A percentile compares a stretch with the other conserved stretches of the same genome.
These are phyloP conservation scores for Notolabrus celidotus DNA, from an alignment of 2,797 vertebrate species.

Conservation along the genomic window DNA sequence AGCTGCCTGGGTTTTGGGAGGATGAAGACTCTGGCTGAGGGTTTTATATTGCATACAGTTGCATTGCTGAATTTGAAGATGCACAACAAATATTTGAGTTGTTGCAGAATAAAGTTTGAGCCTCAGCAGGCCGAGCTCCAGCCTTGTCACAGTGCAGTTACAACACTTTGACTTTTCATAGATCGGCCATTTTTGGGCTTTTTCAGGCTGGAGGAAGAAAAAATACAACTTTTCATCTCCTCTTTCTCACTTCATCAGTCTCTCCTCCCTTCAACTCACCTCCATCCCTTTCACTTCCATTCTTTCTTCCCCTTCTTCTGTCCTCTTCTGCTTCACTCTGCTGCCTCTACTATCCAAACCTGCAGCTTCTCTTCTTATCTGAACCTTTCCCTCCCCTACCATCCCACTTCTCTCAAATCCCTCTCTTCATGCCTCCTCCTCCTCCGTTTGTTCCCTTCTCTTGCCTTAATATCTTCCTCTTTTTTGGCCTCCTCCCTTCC, in stretches of 20 bases:
- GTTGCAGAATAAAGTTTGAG: no score
- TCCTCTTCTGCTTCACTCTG: conserved; percentile 13
- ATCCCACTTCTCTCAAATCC: conserved; percentile 3
- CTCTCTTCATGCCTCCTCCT: background rate
- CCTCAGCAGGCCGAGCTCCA: no score
- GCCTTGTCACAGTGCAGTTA: no score
- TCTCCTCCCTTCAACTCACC: conserved; percentile 11
- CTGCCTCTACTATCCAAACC: conserved; percentile 20
- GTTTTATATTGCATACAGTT: no score
- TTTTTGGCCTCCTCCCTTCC: background rate
- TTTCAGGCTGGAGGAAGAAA: background rate
- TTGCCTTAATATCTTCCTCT: background rate
- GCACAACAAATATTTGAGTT: no score
- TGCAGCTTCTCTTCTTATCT: conserved; percentile 39
- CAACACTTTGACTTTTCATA: background rate
- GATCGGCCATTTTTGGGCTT: conserved; percentile 19
- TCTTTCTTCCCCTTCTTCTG: conserved; percentile 4
- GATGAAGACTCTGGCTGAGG: background rate
- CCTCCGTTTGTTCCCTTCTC: background rate
- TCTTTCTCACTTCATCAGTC: conserved; percentile 19
- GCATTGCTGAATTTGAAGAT: no score
- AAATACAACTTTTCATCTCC: conserved; percentile 50
- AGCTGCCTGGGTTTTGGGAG: no score
- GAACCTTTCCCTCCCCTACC: conserved; percentile 6
- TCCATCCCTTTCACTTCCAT: conserved; percentile 6